Evolutionary conservation across 2,113 vertebrate genomes (phyloP), one percentile per base, ranked within the genome.

Genomic region (Aegotheles bennettii): DNA sequence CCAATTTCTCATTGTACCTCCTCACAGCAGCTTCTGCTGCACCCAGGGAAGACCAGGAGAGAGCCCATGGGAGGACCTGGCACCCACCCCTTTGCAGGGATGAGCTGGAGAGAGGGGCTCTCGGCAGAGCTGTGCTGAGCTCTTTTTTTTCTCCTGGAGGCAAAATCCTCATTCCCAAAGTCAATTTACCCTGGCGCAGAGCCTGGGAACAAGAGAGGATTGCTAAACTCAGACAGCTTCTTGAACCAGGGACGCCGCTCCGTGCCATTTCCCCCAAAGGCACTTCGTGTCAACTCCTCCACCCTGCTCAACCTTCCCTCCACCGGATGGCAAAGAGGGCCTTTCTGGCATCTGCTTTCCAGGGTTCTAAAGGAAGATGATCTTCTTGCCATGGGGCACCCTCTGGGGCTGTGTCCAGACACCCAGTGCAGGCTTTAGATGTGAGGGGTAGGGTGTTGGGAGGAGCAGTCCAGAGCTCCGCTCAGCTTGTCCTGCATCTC

Each of bases 141-240:
- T 54, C 71, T 70, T 92, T 25, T 42, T n/a, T 89, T 75, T 56
- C 90, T 95, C 94, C 96, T 76, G 76, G 61, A 94, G 96, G 91
- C 95, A 87, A 94, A 94, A 84, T 77, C 84, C 61, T 92, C 54
- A 53, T 93, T 94, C 94, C 45, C 94, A 94, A 96, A 87, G 84
- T 38, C 84, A 92, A 91, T 87, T 90, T 85, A 93, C 53, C 84
- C 95, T 96, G 96, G 94, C 96, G 65, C 89, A 65, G 94, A 92
- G 95, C 92, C 94, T 96, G 95, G 95, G 95, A 96, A 96, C 90
- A 87, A 90, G 95, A 94, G 57, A 82, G 69, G 94, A 45, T 94
- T 96, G 93, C 95, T 93, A 96, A 96, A 94, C 95, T 91, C 96
- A 94, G 92, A 80, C 93, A 96, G 94, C 53, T 89, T 95, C 90